phyloP scores from a whole-genome alignment of 2,888 invertebrate species.

The Pristionchus mayeri region DNA sequence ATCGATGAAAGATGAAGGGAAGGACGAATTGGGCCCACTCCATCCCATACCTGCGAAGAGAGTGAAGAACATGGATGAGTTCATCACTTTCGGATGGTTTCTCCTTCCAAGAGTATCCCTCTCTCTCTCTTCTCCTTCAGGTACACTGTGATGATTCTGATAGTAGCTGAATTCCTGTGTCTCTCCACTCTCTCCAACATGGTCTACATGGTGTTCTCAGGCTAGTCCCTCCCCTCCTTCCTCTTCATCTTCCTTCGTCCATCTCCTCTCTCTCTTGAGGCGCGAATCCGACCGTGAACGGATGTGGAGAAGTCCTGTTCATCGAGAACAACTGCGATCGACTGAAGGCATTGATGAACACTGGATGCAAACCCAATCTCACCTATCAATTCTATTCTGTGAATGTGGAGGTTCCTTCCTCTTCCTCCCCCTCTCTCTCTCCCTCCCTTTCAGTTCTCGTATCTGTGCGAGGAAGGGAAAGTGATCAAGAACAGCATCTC shows the following conservation, averaged over 20 bases:
- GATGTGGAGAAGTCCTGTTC: conserved; percentile 12
- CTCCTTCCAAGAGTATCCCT: conserved; percentile 31
- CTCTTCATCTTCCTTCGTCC: neutral
- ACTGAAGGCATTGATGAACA: conserved; percentile 36
- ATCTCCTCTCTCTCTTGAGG: neutral
- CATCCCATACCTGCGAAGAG: neutral
- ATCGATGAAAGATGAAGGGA: conserved; percentile 39
- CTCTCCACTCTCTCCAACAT: conserved; percentile 60
- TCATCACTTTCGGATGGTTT: conserved; percentile 61
- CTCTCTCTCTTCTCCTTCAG: neutral
- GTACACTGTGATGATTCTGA: conserved; percentile 49
- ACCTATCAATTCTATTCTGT: conserved; percentile 61
- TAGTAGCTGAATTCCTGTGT: conserved; percentile 60
- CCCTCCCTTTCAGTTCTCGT: conserved; percentile 62
- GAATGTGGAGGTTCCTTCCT: conserved; percentile 66
- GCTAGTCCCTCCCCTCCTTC: conserved; percentile 51
- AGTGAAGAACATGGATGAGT: conserved; percentile 58
- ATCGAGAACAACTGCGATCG: neutral
- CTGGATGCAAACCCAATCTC: conserved; percentile 55
- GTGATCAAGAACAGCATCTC: conserved; percentile 66
- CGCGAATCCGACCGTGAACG: conserved; percentile 32
- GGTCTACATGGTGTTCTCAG: conserved; percentile 68
- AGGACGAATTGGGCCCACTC: conserved; percentile 33
- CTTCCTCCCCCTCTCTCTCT: too few relatives aligned
- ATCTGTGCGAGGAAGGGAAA: conserved; percentile 59